phyloP scores from a whole-genome alignment of 30 jellyfish, hydroid and myxozoan genomes.

The Pseudorhiza aurosa region DNA sequence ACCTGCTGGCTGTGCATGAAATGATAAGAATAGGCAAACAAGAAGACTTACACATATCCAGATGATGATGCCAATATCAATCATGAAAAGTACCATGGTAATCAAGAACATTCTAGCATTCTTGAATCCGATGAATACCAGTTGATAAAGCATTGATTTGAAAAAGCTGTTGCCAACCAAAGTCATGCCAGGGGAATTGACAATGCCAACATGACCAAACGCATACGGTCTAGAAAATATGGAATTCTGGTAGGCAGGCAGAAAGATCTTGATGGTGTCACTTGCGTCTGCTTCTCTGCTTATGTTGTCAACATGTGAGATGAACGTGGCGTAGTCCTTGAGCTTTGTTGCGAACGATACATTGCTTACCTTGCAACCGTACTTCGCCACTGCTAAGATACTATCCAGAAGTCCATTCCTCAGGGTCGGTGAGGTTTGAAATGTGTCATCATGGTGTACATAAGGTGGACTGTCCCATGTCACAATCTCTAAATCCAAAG shows the following conservation, averaged over 20 bases:
- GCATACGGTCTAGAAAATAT: background rate
- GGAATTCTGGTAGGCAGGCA: constrained; percentile 48
- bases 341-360: background rate
- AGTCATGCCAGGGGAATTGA: constrained; percentile 53
- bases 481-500: constrained; percentile 8
- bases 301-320: background rate
- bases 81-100: constrained; percentile 12
- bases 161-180: constrained; percentile 29
- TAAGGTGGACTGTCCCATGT: constrained; percentile 65
- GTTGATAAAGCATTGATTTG: constrained; percentile 27
- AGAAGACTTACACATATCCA: constrained; percentile 50
- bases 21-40: background rate
- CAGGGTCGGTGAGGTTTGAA: background rate
- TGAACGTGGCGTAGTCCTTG: constrained; percentile 1
- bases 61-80: constrained; percentile 26
- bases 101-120: constrained; percentile 8
- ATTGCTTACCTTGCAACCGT: background rate
- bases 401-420: background rate
- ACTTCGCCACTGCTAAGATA: background rate
- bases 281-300: background rate
- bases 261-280: background rate
- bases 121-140: constrained; percentile 6
- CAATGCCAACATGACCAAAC: constrained; percentile 21
- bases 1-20: too few relatives aligned
- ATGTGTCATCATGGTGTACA: background rate